phyloP scores from a whole-genome alignment of 2,113 vertebrate species.

The Corapipo altera region DNA sequence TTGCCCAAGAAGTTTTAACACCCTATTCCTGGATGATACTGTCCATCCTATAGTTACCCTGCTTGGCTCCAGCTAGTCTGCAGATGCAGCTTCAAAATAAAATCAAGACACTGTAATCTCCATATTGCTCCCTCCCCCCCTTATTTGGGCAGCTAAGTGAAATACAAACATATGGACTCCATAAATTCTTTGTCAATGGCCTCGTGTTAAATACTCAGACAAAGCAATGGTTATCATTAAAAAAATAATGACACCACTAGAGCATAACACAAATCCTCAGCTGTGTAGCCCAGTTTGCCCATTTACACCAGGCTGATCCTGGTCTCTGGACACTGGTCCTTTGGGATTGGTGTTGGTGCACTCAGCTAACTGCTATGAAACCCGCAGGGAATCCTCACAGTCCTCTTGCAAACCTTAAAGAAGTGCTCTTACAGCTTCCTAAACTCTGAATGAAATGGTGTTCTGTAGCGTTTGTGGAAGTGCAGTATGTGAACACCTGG shows the following conservation, averaged over 20 bases:
- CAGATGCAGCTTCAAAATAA: constrained; percentile 16
- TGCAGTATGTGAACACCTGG: background rate
- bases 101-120: background rate
- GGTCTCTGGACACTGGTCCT: background rate
- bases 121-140: background rate
- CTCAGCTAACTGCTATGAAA: background rate
- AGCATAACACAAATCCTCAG: background rate
- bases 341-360: background rate
- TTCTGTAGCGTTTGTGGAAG: background rate
- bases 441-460: background rate
- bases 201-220: background rate
- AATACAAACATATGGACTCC: constrained; percentile 34
- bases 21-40: constrained; percentile 19
- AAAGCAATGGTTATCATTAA: constrained; percentile 40
- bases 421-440: background rate
- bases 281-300: background rate
- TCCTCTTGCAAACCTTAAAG: background rate
- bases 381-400: background rate
- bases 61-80: constrained; percentile 54
- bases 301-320: background rate
- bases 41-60: constrained; percentile 12
- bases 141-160: background rate
- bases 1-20: constrained; percentile 42
- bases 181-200: background rate
- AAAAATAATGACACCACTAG: background rate